phyloP scores from a whole-genome alignment of 2,797 vertebrate species.

The Momotus momota region DNA sequence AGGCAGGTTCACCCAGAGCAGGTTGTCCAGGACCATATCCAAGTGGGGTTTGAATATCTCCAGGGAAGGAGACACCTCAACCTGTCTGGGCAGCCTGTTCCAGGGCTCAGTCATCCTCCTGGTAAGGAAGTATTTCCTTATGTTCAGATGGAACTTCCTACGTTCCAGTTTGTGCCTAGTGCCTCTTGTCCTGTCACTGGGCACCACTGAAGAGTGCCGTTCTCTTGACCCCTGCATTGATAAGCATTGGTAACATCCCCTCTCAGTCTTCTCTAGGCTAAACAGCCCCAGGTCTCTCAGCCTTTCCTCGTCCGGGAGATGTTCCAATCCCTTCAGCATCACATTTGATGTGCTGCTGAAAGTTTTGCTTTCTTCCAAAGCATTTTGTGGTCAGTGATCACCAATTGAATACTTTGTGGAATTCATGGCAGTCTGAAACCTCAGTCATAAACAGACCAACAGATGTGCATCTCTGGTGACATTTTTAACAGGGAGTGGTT shows the following conservation, averaged over 20 bases:
- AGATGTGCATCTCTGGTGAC: background rate
- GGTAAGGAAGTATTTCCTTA: background rate
- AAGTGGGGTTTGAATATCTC: background rate
- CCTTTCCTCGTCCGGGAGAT: background rate
- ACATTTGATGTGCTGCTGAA: background rate
- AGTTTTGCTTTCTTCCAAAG: background rate
- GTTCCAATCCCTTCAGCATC: background rate
- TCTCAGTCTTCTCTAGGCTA: background rate
- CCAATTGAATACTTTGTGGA: background rate
- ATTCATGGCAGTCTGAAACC: background rate
- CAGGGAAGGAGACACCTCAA: background rate
- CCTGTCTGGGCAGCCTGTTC: background rate
- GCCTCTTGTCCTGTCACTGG: background rate
- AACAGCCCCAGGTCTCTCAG: background rate
- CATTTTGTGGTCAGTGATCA: background rate
- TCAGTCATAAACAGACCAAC: background rate
- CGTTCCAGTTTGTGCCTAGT: background rate
- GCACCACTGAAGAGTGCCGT: background rate
- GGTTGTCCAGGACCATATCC: background rate
- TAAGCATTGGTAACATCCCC: background rate
- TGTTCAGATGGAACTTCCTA: background rate
- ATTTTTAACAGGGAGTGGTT: background rate
- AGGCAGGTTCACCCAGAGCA: background rate
- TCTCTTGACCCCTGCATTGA: too few relatives aligned
- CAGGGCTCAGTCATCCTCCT: background rate